Conservation (phyloP, 2,113 vertebrate species). For the Vulpes vulpes region DNA sequence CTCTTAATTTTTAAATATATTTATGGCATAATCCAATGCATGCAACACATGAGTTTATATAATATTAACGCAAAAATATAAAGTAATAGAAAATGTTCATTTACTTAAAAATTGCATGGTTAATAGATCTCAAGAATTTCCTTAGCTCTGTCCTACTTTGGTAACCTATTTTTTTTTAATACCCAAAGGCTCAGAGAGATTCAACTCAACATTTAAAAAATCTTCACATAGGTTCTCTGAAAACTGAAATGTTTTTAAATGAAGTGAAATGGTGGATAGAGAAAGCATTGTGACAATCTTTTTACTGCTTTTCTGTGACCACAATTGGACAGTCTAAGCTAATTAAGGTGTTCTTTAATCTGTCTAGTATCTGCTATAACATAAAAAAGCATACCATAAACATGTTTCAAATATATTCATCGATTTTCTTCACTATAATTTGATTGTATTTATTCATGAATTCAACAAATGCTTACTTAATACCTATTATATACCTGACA, state of each 20-base stretch:
- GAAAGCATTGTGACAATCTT: background rate
- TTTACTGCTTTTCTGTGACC: background rate
- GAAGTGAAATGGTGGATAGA: background rate
- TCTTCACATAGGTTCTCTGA: background rate
- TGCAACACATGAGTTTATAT: background rate
- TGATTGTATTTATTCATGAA: background rate
- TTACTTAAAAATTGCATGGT: background rate
- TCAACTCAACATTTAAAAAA: background rate
- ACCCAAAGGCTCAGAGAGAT: background rate
- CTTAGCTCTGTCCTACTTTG: background rate
- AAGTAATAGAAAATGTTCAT: background rate
- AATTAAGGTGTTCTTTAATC: background rate
- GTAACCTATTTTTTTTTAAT: slow-evolving; percentile 13
- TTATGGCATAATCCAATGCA: background rate
- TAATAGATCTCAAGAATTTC: background rate
- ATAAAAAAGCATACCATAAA: background rate
- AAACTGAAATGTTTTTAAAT: background rate
- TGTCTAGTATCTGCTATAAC: background rate
- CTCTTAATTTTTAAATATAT: background rate
- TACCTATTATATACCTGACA: background rate
- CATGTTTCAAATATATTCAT: background rate
- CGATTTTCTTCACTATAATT: background rate
- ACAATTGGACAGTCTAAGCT: background rate
- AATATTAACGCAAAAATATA: background rate
- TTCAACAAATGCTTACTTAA: background rate